Base-by-base conservation (phyloP, 1,140 invertebrate species). In the Zeugodacus cucurbitae region DNA sequence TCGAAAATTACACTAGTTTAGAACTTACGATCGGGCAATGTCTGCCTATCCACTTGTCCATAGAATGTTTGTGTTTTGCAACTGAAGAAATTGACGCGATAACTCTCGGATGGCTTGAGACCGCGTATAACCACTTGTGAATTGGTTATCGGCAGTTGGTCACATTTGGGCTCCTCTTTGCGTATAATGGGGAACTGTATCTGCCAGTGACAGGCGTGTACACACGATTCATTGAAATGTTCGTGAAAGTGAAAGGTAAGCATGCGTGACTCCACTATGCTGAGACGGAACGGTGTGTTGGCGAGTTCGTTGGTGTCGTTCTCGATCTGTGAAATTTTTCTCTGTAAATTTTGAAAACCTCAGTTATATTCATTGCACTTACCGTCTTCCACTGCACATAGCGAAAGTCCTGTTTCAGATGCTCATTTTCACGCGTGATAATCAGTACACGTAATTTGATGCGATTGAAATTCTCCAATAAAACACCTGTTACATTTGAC, bases 311-410 rank as follows among this genome's bases (percentile, higher is more conserved):
- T 90, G 11, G 92, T 93, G 34, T 91, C 91, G n/a, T 93, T 93
- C 41, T 92, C 91, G 7, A 93, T 91, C 92, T 93, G 48, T 20
- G 14, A 20, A 54, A 20, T 20, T 54, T 54, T 54, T 0, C 4
- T 54, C n/a, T n/a, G n/a, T n/a, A n/a, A n/a, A n/a, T 54, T 54
- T 54, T 17, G 14, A 2, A 54, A 54, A n/a, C n/a, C 10, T 3
- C 3, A 54, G 20, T 17, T 14, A 54, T 11, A 54, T 20, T 54
- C 17, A 2, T 54, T 14, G 11, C 62, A 91, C 91, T 92, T 91
- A 93, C 92, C 90, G 89, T 91, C 90, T 93, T 93, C 93, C 93
- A 93, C 87, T 93, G 91, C n/a, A 93, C 91, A 88, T 93, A 93
- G 87, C 91, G 91, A 90, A 92, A 92, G 89, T 93, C 93, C 89